These are phyloP conservation scores for Orthosia gracilis DNA, from an alignment of 2,888 invertebrate genomes.

Conservation along the genomic window DNA sequence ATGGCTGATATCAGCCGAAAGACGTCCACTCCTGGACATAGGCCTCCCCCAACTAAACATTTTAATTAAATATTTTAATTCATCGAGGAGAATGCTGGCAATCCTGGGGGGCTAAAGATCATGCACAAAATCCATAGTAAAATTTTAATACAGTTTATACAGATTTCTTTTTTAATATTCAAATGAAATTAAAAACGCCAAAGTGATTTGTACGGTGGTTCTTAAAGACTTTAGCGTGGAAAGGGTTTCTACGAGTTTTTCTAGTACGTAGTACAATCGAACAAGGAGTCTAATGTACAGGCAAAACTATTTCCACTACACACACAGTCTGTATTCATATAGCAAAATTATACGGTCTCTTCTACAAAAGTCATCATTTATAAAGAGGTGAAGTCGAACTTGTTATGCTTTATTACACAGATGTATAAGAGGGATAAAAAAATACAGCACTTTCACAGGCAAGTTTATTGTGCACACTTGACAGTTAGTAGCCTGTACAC, in stretches of 20 bases:
- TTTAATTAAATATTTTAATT: not conserved
- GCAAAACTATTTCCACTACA: not conserved
- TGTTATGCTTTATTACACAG: too few species aligned
- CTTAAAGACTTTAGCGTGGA: too few species aligned
- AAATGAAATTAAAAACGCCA: not conserved
- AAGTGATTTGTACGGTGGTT: not conserved
- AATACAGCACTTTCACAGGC: not conserved
- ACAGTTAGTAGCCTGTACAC: not conserved
- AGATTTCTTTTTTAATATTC: too few species aligned
- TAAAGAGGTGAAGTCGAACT: too few species aligned
- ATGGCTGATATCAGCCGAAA: too few species aligned
- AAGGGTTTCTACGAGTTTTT: not conserved
- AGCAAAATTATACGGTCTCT: not conserved
- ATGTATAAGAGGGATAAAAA: too few species aligned
- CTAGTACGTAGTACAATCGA: slow-evolving; percentile 5
- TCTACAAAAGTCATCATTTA: not conserved
- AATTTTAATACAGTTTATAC: too few species aligned
- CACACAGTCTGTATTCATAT: not conserved
- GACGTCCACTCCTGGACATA: too few species aligned
- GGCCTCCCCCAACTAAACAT: not conserved
- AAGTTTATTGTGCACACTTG: not conserved
- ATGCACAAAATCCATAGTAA: not conserved
- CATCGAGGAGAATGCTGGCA: too few species aligned
- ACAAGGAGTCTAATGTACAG: not conserved
- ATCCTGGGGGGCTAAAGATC: not conserved